Percentiles rank a stretch among this genome's conserved stretches.
Conservation (phyloP, 2,797 vertebrate species). For the Poliocrania exsul region DNA sequence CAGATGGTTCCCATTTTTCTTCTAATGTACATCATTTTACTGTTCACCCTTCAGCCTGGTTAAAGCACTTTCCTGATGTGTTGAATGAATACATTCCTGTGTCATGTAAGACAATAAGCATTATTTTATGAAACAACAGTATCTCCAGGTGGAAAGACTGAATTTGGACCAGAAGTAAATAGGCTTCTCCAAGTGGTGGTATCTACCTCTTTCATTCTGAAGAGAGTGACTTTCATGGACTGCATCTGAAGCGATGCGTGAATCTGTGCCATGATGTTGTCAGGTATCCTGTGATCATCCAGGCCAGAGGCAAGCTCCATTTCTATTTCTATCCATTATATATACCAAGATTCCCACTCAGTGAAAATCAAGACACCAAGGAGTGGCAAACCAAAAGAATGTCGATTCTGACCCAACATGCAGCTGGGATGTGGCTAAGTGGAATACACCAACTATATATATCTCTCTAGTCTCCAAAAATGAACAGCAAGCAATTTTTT, state of each 20-base stretch:
- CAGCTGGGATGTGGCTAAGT: not conserved
- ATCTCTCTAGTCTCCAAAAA: not conserved
- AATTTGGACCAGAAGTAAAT: not conserved
- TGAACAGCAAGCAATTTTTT: not conserved
- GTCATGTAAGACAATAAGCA: not conserved
- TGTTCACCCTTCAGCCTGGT: not conserved
- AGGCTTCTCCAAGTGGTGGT: not conserved
- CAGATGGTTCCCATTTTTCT: not conserved
- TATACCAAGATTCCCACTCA: not conserved
- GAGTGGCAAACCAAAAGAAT: not conserved
- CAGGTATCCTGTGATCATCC: not conserved
- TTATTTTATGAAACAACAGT: not conserved
- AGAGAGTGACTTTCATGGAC: not conserved
- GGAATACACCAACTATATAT: not conserved
- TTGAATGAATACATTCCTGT: not conserved
- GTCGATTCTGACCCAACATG: not conserved
- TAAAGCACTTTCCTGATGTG: not conserved
- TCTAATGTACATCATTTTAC: not conserved
- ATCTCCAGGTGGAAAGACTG: not conserved
- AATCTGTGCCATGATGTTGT: not conserved
- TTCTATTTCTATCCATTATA: not conserved
- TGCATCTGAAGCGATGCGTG: not conserved
- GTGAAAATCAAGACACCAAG: not conserved
- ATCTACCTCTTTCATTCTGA: not conserved
- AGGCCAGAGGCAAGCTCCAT: not conserved